These are phyloP conservation scores for Cerastis leucographa DNA, from an alignment of 2,888 invertebrate genomes.

Conservation along the genomic window DNA sequence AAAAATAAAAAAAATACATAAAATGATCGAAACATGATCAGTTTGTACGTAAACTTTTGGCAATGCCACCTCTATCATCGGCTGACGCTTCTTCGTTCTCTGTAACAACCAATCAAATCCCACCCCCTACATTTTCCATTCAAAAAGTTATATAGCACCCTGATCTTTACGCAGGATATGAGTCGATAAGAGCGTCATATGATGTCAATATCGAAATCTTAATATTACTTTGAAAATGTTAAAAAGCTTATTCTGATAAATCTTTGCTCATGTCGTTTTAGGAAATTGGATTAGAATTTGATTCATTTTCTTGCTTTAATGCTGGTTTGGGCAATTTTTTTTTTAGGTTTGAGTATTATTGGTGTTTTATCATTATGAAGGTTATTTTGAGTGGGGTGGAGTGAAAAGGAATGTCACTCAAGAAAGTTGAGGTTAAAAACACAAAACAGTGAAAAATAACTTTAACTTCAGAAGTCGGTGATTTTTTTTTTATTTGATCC, in stretches of 20 bases:
- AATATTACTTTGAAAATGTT: slow-evolving; percentile 60
- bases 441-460: too few relatives aligned
- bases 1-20: too few relatives aligned
- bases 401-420: too few relatives aligned
- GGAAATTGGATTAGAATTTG: slow-evolving; percentile 58
- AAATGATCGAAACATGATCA: not conserved
- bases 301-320: slow-evolving; percentile 42
- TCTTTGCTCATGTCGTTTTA: slow-evolving; percentile 50
- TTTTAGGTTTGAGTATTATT: too few relatives aligned
- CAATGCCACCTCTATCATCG: not conserved
- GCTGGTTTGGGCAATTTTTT: not conserved
- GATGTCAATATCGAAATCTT: slow-evolving; percentile 57
- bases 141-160: slow-evolving; percentile 41
- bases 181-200: slow-evolving; percentile 44
- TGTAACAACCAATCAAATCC: slow-evolving; percentile 39
- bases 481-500: too few relatives aligned
- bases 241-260: slow-evolving; percentile 55
- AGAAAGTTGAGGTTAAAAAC: too few relatives aligned
- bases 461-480: too few relatives aligned
- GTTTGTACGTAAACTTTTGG: not conserved
- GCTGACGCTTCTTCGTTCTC: not conserved
- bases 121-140: slow-evolving; percentile 3
- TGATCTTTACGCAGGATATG: slow-evolving; percentile 57
- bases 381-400: too few relatives aligned
- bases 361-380: not conserved